Evolutionary conservation across 2,797 vertebrate species (phyloP).

Genomic region (Gambusia yucatana): DNA sequence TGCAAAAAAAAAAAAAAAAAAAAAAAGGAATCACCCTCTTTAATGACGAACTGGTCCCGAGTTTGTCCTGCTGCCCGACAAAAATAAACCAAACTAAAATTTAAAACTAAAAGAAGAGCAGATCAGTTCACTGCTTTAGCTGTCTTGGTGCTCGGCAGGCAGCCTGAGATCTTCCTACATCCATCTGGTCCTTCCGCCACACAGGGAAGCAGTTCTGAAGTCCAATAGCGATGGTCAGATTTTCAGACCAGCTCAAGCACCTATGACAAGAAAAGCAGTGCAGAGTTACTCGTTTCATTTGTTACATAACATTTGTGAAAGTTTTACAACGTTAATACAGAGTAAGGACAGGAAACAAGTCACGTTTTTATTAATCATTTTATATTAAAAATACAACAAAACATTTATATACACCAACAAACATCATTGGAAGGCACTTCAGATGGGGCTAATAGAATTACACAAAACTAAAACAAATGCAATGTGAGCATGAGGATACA

Average conservation of each 20-base stretch:
- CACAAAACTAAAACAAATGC: not conserved
- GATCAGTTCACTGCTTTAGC: constrained; percentile 37
- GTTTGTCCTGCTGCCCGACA: constrained; percentile 43
- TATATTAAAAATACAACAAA: not conserved
- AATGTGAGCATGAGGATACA: not conserved
- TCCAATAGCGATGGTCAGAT: constrained; percentile 16
- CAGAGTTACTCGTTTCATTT: not conserved
- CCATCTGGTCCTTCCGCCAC: constrained; percentile 26
- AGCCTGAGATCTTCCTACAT: constrained; percentile 20
- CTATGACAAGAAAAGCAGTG: constrained; percentile 67
- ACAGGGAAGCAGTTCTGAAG: constrained; percentile 41
- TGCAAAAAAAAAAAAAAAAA: constrained; percentile 3
- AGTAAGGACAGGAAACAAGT: not conserved
- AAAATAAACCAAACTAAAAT: not conserved
- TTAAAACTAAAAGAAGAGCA: constrained; percentile 48
- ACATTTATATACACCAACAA: not conserved
- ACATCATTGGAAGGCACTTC: not conserved
- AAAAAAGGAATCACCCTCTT: constrained; percentile 37
- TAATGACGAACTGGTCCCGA: constrained; percentile 42
- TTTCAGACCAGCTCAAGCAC: constrained; percentile 95
- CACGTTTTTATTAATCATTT: not conserved
- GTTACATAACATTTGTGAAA: not conserved
- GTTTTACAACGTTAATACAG: not conserved
- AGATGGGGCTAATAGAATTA: not conserved
- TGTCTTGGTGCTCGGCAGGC: constrained; percentile 35